Conservation (phyloP, 2,797 vertebrate genomes). For the Tapera naevia region DNA sequence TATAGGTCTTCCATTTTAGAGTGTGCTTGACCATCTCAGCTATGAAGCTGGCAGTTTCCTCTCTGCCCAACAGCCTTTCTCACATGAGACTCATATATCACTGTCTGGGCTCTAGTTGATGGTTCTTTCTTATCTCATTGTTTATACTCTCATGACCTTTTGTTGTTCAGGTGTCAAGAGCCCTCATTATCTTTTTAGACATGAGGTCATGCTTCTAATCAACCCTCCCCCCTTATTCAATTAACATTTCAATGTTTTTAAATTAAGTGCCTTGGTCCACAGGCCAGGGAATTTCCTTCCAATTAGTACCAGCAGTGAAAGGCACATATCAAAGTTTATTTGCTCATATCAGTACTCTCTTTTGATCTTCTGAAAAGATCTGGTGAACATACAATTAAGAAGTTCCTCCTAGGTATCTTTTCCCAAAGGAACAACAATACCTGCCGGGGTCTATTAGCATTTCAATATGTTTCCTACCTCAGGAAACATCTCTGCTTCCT, state of each 20-base stretch:
- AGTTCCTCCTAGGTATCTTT: conserved; percentile 56
- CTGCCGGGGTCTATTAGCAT: conserved; percentile 57
- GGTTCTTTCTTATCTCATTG: conserved; percentile 13
- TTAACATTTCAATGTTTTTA: conserved; percentile 62
- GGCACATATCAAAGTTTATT: conserved; percentile 69
- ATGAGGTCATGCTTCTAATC: conserved; percentile 48
- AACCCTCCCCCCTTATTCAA: conserved; percentile 43
- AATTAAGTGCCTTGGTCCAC: conserved; percentile 34
- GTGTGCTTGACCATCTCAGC: background rate
- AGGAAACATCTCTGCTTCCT: conserved; percentile 57
- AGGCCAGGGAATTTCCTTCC: conserved; percentile 54
- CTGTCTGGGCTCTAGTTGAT: background rate
- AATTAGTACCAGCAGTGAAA: conserved; percentile 56
- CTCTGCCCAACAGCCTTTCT: background rate
- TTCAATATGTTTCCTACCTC: conserved; percentile 61
- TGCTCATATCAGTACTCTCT: conserved; percentile 26
- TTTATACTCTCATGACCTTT: conserved; percentile 55
- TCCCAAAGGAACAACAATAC: conserved; percentile 43
- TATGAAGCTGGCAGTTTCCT: background rate
- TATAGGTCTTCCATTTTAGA: background rate
- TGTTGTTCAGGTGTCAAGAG: conserved; percentile 46
- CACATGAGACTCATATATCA: background rate
- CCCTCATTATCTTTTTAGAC: conserved; percentile 54
- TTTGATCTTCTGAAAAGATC: conserved; percentile 65
- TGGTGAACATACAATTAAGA: conserved; percentile 65